Evolutionary conservation across 2,888 invertebrate species (phyloP).

Genomic region (Acanthopleura granulata): DNA sequence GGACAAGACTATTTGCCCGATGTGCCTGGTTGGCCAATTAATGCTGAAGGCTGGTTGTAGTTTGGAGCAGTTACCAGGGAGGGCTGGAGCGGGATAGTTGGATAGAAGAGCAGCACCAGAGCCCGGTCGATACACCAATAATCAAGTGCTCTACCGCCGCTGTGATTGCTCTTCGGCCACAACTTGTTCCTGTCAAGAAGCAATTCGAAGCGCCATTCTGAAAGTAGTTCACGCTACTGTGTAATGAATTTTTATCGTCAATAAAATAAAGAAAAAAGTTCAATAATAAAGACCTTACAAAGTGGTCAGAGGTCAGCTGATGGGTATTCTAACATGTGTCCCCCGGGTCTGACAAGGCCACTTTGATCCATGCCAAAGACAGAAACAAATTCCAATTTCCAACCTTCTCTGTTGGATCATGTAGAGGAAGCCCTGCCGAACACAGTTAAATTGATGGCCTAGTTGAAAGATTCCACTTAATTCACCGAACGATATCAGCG

Average conservation of each 20-base stretch:
- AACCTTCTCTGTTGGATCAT: too few species aligned
- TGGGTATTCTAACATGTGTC: not conserved
- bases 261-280: not conserved
- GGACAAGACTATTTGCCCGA: not conserved
- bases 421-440: too few species aligned
- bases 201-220: not conserved
- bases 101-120: not conserved
- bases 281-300: not conserved
- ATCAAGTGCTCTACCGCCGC: not conserved
- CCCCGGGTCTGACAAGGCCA: too few species aligned
- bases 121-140: not conserved
- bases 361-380: too few species aligned
- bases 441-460: too few species aligned
- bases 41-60: not conserved
- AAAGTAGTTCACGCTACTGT: not conserved
- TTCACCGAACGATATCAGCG: too few species aligned
- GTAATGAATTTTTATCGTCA: slow-evolving; percentile 6
- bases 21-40: not conserved
- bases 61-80: not conserved
- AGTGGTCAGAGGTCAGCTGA: not conserved
- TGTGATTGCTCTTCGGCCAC: not conserved
- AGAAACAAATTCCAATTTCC: too few species aligned
- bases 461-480: too few species aligned
- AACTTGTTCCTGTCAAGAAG: slow-evolving; percentile 8
- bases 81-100: not conserved